Percentiles rank a stretch among this genome's conserved stretches.
phyloP scores from a whole-genome alignment of 2,888 invertebrate species.

The Cantharis nigra region DNA sequence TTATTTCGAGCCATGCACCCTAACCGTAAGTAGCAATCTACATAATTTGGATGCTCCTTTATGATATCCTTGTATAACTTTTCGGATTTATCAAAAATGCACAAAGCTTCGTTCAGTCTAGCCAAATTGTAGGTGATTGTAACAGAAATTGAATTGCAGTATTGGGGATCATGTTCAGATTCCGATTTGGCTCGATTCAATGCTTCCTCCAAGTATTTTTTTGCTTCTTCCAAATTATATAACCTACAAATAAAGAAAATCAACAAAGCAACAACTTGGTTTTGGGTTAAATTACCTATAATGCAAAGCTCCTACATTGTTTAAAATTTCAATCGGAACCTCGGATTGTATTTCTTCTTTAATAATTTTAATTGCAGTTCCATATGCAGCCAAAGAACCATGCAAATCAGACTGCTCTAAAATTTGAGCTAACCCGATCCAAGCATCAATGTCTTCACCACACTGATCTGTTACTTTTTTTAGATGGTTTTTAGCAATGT shows the following conservation, averaged over 20 bases:
- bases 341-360: slow-evolving; percentile 92
- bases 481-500: slow-evolving; percentile 91
- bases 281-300: slow-evolving; percentile 60
- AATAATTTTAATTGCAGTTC: slow-evolving; percentile 89
- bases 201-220: slow-evolving; percentile 83
- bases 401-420: slow-evolving; percentile 91
- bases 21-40: slow-evolving; percentile 87
- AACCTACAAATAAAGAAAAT: slow-evolving; percentile 61
- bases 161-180: slow-evolving; percentile 84
- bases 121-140: slow-evolving; percentile 97
- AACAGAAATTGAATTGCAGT: slow-evolving; percentile 95
- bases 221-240: slow-evolving; percentile 84
- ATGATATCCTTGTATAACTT: slow-evolving; percentile 95
- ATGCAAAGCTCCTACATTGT: slow-evolving; percentile 95
- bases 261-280: not conserved
- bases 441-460: slow-evolving; percentile 98
- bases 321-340: slow-evolving; percentile 88
- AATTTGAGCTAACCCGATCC: slow-evolving; percentile 99
- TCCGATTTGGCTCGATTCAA: slow-evolving; percentile 82
- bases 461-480: slow-evolving; percentile 96
- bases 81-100: slow-evolving; percentile 92
- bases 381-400: slow-evolving; percentile 89
- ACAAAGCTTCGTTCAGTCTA: slow-evolving; percentile 89
- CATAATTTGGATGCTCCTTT: slow-evolving; percentile 96
- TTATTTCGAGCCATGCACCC: slow-evolving; percentile 99